Base-by-base conservation (phyloP, 2,888 invertebrate genomes). In the Epinotia nisella region DNA sequence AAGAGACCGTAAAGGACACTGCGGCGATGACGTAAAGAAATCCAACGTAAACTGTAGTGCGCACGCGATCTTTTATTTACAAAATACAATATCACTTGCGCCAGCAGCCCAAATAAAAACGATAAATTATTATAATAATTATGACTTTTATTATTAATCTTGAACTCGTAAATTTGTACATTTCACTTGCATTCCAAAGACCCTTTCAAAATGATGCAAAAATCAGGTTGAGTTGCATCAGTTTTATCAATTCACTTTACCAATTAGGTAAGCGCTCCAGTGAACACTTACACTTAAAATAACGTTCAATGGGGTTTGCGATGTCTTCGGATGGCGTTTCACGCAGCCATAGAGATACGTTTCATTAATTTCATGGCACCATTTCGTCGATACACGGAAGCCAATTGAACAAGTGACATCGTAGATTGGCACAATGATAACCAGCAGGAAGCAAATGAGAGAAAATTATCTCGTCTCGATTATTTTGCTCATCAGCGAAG, bases 391-490 rank as follows among this genome's bases (percentile, higher is more conserved):
- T 70, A 70, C 19, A 59, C 24, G 24, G 65, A 72, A 68, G 67
- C 53, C 68, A 73, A 69, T 73, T 58, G 73, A 73, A 58, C 58
- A 66, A 66, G 68, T 56, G 15, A 62, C 29, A 45, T 53, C 41
- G 55, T 69, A 39, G 77, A 80, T 75, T 73, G 71, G 68, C 80
- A 29, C 78, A 80, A 82, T 83, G 78, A 78, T 82, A 81, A 83
- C 78, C 88, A 85, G 83, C 87, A 78, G 86, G 87, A 79, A 74
- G 75, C 82, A 70, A 82, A 82, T 69, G 29, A 49, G 59, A 64
- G 59, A 68, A 73, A 62, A 59, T 73, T 73, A 58, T 73, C 58
- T 59, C 51, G 24, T 29, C 24, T 17, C 67, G 49, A 64, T 49
- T 56, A 73, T 64, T 64, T 69, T 59, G 19, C 51, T 64, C 51